These are phyloP conservation scores for Bergia puertoricense DNA, from an alignment of 92 coral and sea anemone species.

Conservation along the genomic window DNA sequence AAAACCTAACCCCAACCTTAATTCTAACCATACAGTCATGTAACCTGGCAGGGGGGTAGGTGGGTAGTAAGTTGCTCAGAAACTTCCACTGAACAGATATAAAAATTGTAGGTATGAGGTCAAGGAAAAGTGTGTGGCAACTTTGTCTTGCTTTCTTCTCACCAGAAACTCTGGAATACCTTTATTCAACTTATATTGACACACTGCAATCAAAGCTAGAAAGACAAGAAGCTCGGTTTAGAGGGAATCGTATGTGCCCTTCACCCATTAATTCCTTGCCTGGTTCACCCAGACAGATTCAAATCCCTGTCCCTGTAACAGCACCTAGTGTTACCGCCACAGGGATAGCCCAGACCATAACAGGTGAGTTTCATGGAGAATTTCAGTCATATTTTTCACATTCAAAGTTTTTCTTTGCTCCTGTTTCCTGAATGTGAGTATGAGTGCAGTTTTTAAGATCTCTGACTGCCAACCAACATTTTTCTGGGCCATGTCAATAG, in stretches of 20 bases:
- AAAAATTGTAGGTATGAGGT: too few relatives aligned
- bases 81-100: too few relatives aligned
- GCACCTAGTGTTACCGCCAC: constrained; percentile 39
- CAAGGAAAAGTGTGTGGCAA: too few relatives aligned
- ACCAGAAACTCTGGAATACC: constrained; percentile 55
- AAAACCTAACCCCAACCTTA: too few relatives aligned
- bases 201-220: constrained; percentile 83
- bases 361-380: constrained; percentile 52
- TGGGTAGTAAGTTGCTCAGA: too few relatives aligned
- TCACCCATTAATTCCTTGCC: constrained; percentile 52
- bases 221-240: constrained; percentile 81
- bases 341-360: constrained; percentile 79
- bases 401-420: background rate
- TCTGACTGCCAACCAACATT: too few relatives aligned
- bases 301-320: constrained; percentile 44
- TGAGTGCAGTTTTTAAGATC: too few relatives aligned
- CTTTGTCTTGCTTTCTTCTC: background rate
- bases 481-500: too few relatives aligned
- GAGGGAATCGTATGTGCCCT: constrained; percentile 55
- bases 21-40: too few relatives aligned
- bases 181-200: constrained; percentile 66
- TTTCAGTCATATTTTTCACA: too few relatives aligned
- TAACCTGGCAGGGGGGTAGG: too few relatives aligned
- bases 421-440: background rate
- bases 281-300: constrained; percentile 43